Base-by-base conservation (phyloP, 1,140 invertebrate species). In the Drosophila leontia region DNA sequence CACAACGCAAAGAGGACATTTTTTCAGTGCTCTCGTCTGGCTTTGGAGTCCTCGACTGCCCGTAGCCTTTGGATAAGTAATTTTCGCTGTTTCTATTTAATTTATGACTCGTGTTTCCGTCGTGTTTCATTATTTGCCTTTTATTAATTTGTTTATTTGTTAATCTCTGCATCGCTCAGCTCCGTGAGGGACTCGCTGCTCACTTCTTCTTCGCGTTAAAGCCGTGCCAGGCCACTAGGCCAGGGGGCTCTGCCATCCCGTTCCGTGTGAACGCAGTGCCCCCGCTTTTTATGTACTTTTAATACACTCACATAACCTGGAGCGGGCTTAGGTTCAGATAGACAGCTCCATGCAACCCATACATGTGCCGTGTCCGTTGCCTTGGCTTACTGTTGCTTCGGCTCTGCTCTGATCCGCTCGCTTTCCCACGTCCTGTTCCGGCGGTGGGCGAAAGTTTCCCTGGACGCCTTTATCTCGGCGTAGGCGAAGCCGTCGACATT, bases 91-190 rank as follows among this genome's bases (percentile, higher is more conserved):
- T 88, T 88, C 81, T 74, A 88, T 85, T 90, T 88, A 88, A 88
- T 88, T 88, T 88, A 90, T 90, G 85, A 85, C 85, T 90, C 81
- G 69, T 88, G 78, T 81, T 84, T 78, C 83, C 83, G 63, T 80
- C 83, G 55, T 78, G 78, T 65, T 48, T 68, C 35, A 56, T 90
- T 90, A 90, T 90, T 88, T 88, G 81, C 59, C 65, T 90, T 90
- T 88, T 90, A 88, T 88, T 88, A 88, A 88, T 88, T 88, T 90
- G 84, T 88, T 90, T 88, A 88, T 90, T 88, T 90, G 80, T 77
- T 59, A 77, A 77, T 60, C 75, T 78, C 57, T 51, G 70, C 70
- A 60, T 42, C 45, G 53, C 23, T 11, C 37, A 37, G 37, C 53
- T 23, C 47, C 12, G 13, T 78, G 42, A 7, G 11, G 68, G n/a